Percentiles rank a stretch among this genome's conserved stretches.
Conservation (phyloP, 2,113 vertebrate genomes). For the Tetrax tetrax region DNA sequence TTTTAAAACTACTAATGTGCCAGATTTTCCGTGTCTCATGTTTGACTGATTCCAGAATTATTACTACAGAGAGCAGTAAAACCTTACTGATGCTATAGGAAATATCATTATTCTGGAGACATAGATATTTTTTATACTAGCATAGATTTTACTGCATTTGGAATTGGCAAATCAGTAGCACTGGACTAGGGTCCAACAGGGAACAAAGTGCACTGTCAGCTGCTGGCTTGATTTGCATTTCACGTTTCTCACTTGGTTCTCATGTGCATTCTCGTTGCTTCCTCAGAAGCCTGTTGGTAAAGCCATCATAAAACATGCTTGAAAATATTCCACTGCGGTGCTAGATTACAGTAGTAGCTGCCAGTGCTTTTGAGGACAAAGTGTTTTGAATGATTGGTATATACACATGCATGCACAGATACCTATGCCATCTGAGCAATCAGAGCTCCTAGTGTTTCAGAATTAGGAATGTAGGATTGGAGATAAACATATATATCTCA, state of each 20-base stretch:
- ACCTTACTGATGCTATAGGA: neutral
- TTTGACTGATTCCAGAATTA: conserved; percentile 14
- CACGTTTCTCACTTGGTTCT: neutral
- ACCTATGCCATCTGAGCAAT: neutral
- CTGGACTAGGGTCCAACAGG: neutral
- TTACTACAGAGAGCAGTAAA: conserved; percentile 28
- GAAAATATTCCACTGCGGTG: neutral
- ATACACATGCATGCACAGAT: fast-evolving
- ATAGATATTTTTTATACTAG: neutral
- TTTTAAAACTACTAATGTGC: neutral
- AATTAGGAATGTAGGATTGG: neutral
- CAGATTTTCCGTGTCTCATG: neutral
- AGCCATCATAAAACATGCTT: neutral
- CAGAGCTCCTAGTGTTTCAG: neutral
- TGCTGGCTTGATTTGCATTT: conserved; percentile 10
- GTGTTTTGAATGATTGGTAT: neutral
- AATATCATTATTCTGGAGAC: neutral
- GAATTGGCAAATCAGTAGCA: neutral
- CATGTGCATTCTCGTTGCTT: neutral
- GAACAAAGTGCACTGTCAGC: neutral
- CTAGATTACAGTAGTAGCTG: neutral
- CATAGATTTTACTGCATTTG: neutral
- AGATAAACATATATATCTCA: neutral
- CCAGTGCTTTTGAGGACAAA: neutral
- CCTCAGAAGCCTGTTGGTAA: neutral